Percentiles rank a stretch among this genome's conserved stretches.
Conservation (phyloP, 92 coral and sea anemone genomes). For the Umimayanthus kanabou region DNA sequence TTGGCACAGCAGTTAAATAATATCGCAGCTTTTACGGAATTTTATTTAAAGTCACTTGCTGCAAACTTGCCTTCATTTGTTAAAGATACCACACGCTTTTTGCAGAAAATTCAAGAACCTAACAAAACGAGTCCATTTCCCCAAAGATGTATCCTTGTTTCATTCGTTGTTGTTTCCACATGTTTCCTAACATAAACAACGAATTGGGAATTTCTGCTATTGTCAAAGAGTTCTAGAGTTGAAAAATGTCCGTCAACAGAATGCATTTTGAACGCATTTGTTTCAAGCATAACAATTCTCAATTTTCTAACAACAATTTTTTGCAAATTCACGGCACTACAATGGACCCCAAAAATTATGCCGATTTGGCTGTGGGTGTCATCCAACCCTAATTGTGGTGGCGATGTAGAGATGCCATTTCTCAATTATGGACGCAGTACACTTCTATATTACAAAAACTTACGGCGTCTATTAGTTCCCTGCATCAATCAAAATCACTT, state of each 20-base stretch:
- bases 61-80: conserved; percentile 1
- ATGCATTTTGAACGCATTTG: not conserved
- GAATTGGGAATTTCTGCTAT: conserved; percentile 3
- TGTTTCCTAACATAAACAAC: not conserved
- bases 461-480: not conserved
- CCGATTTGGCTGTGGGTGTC: not conserved
- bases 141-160: not conserved
- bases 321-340: not conserved
- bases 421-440: not conserved
- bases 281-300: not conserved
- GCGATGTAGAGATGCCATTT: not conserved
- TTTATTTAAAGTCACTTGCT: not conserved
- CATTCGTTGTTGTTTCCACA: not conserved
- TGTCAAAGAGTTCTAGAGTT: not conserved
- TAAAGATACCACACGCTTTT: not conserved
- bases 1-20: conserved; percentile 8
- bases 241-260: not conserved
- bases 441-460: not conserved
- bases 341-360: not conserved
- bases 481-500: not conserved
- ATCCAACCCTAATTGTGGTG: not conserved
- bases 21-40: conserved; percentile 9
- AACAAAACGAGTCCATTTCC: not conserved
- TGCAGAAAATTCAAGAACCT: not conserved
- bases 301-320: not conserved